A percentile compares a stretch with the other conserved stretches of the same genome.
Conservation (phyloP, 2,113 vertebrate species). For the Datnioides undecimradiatus region DNA sequence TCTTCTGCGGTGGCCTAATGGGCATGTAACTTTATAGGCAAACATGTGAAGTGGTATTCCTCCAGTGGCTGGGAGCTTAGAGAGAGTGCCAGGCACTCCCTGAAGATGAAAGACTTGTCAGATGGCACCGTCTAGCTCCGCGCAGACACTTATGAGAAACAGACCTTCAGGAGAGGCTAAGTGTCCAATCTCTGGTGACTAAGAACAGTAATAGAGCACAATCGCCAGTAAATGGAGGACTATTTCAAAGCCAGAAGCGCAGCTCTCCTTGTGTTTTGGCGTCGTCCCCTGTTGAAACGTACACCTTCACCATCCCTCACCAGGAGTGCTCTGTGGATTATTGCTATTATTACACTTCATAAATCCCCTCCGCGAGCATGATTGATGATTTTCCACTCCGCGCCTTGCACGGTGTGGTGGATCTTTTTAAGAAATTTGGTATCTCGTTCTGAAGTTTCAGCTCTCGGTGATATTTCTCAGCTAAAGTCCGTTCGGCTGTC, state of each 20-base stretch:
- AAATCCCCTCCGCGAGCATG: constrained; percentile 64
- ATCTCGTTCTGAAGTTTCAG: constrained; percentile 47
- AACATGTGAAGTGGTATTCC: constrained; percentile 82
- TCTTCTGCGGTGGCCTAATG: constrained; percentile 80
- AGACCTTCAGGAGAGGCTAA: constrained; percentile 77
- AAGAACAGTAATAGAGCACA: constrained; percentile 74
- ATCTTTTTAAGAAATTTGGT: constrained; percentile 41
- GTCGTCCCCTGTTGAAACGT: constrained; percentile 45
- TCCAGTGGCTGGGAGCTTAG: constrained; percentile 67
- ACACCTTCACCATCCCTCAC: constrained; percentile 56
- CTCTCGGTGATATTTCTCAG: constrained; percentile 39
- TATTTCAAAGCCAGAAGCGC: constrained; percentile 59
- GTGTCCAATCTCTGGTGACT: constrained; percentile 70
- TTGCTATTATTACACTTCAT: constrained; percentile 74
- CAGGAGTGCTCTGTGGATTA: constrained; percentile 52
- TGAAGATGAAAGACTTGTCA: constrained; percentile 82
- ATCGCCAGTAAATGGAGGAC: constrained; percentile 68
- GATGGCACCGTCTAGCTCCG: constrained; percentile 73
- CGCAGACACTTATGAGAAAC: constrained; percentile 81
- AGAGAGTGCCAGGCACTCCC: constrained; percentile 72
- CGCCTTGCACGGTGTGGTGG: constrained; percentile 22
- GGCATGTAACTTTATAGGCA: constrained; percentile 84
- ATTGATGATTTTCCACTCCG: constrained; percentile 65
- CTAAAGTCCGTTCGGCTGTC: constrained; percentile 50
- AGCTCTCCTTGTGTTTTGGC: constrained; percentile 51